These are phyloP conservation scores for Sericinus montela DNA, from an alignment of 2,888 invertebrate genomes.

Conservation along the genomic window DNA sequence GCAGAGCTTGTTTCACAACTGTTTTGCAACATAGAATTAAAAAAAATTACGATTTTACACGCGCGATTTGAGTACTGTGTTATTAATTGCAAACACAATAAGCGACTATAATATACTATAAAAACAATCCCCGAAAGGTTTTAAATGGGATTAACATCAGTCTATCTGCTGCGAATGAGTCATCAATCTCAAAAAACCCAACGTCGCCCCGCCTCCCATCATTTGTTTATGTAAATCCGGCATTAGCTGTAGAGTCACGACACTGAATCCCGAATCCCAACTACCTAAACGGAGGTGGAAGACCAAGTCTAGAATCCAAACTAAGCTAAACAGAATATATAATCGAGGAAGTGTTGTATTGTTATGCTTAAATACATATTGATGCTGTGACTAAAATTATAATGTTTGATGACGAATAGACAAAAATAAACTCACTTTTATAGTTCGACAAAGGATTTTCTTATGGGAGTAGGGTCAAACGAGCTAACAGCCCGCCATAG, in stretches of 20 bases:
- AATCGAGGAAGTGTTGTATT: conserved; percentile 11
- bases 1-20: too few species aligned
- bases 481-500: too few species aligned
- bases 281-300: neutral
- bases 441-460: too few species aligned
- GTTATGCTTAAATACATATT: neutral
- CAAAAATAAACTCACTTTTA: too few species aligned
- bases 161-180: neutral
- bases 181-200: neutral
- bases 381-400: conserved; percentile 3
- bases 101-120: too few species aligned
- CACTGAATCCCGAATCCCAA: neutral
- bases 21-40: too few species aligned
- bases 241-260: neutral
- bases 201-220: neutral
- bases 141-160: neutral
- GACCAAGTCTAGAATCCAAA: conserved; percentile 1
- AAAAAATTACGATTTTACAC: too few species aligned
- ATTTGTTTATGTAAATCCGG: conserved; percentile 4
- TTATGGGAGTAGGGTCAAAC: too few species aligned
- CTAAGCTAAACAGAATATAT: conserved; percentile 4
- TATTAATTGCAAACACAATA: too few species aligned
- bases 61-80: too few species aligned
- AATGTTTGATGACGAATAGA: neutral
- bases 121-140: neutral